Evolutionary conservation across 2,113 vertebrate genomes (phyloP), one percentile per base, ranked within the genome.

Genomic region (Elephantulus edwardii): DNA sequence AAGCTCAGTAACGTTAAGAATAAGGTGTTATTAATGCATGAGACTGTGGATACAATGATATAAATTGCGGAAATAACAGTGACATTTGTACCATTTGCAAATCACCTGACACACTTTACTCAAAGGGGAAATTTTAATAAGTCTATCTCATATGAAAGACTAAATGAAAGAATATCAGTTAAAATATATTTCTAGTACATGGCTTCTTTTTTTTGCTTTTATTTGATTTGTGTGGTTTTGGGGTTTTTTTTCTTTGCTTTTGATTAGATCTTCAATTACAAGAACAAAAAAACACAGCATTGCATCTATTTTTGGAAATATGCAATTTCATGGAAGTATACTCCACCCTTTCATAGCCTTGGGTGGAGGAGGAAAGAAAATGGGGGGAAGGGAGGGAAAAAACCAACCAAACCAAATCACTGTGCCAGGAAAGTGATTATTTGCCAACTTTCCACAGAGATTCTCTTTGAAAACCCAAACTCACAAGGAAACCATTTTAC

Each of bases 291-390:
- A 95, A 93, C 81, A 30, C 50, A 48, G 79, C 77, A 84, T 89
- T 52, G 86, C 68, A 93, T 86, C 44, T 71, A 95, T 86, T 97
- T 98, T 96, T 97, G 94, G 96, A 97, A 97, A 92, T 81, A 46
- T 96, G 89, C 95, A 95, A 95, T 94, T 96, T 95, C 96, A 91
- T 93, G 94, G 50, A 89, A 89, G 91, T 74, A 78, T 70, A 94
- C 97, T 93, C 97, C 97, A 95, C 96, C 96, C 96, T 89, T 84
- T 91, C 95, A 95, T 30, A 30, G 95, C 79, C 50, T 33, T 93
- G 91, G 89, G 84, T 91, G 94, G 97, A 95, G 40, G 80, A 94
- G 84, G 86, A 79, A 35, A 2, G 5, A 10, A n/a, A n/a, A n/a
- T n/a, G n/a, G n/a, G n/a, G n/a, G n/a, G n/a, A n/a, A n/a, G n/a